phyloP scores from a whole-genome alignment of 1,140 invertebrate genomes.

The Leptestheria dahalacensis region DNA sequence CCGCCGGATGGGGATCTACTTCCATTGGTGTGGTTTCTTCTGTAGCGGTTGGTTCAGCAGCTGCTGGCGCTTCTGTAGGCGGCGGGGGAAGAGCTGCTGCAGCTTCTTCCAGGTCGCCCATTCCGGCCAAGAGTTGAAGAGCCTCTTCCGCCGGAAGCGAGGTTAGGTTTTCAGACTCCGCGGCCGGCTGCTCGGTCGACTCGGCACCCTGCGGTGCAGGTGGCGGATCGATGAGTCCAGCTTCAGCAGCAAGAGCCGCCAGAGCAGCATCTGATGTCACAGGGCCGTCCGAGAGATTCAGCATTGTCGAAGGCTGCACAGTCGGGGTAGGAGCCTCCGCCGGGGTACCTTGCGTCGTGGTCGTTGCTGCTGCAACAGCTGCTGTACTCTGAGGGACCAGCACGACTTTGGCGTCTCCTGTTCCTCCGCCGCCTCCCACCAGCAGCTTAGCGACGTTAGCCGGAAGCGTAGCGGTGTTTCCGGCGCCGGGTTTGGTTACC shows the following conservation, averaged over 20 bases:
- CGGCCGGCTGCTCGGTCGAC: conserved; percentile 15
- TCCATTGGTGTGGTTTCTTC: background rate
- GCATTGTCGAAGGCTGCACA: background rate
- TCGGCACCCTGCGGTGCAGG: conserved; percentile 18
- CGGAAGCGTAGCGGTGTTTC: conserved; percentile 10
- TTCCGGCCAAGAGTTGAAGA: conserved; percentile 12
- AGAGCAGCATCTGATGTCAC: conserved; percentile 46
- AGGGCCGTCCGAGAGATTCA: conserved; percentile 33
- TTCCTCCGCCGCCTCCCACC: conserved; percentile 4
- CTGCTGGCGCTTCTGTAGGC: background rate
- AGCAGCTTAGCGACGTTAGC: conserved; percentile 12
- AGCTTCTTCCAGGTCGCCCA: conserved; percentile 2
- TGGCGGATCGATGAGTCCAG: conserved; percentile 41
- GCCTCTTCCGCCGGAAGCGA: conserved; percentile 17
- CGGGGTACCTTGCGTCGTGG: background rate
- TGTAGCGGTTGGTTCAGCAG: background rate
- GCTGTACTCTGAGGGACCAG: conserved; percentile 5
- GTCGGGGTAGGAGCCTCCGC: background rate
- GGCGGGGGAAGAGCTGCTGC: conserved; percentile 12
- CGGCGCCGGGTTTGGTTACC: conserved; percentile 19
- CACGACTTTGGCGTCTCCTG: conserved; percentile 12
- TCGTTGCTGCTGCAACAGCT: background rate
- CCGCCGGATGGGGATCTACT: conserved; percentile 5
- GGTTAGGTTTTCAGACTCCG: too few relatives aligned
- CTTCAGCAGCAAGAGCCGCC: conserved; percentile 45